A percentile compares a stretch with the other conserved stretches of the same genome.
These are phyloP conservation scores for Corella eumyota DNA, from an alignment of 23 tunicate genomes.

Conservation along the genomic window DNA sequence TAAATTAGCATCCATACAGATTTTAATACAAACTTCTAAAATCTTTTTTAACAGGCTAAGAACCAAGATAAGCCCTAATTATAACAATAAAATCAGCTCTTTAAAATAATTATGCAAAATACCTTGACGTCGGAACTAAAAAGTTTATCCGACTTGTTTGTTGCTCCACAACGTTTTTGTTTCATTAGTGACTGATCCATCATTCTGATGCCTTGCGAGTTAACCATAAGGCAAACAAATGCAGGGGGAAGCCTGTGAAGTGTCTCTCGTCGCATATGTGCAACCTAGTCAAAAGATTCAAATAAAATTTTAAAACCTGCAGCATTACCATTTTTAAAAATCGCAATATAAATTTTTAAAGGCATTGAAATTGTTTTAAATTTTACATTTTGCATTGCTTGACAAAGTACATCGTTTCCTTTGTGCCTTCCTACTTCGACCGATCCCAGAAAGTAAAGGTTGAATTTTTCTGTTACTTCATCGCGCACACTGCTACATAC, in stretches of 20 bases:
- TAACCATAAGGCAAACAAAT: conserved; percentile 62
- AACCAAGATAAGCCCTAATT: too few species aligned
- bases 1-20: too few species aligned
- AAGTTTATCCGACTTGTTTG: conserved; percentile 1
- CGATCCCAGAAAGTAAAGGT: conserved; percentile 64
- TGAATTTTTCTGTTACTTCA: conserved; percentile 29
- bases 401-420: conserved; percentile 77
- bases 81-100: too few species aligned
- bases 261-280: conserved; percentile 41
- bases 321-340: too few species aligned
- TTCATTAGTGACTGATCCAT: conserved; percentile 63
- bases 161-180: too few species aligned
- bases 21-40: too few species aligned
- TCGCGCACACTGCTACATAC: conserved; percentile 19
- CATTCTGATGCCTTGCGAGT: conserved; percentile 62
- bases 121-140: conserved; percentile 61
- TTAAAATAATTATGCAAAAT: too few species aligned
- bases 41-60: too few species aligned
- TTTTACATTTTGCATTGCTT: conserved; percentile 83
- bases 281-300: conserved; percentile 40
- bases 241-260: conserved; percentile 57
- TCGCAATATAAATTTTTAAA: too few species aligned
- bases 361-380: neutral
- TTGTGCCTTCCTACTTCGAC: conserved; percentile 74
- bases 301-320: too few species aligned